These are phyloP conservation scores for Desmophyllum pertusum DNA, from an alignment of 92 coral and sea anemone species.

Conservation along the genomic window DNA sequence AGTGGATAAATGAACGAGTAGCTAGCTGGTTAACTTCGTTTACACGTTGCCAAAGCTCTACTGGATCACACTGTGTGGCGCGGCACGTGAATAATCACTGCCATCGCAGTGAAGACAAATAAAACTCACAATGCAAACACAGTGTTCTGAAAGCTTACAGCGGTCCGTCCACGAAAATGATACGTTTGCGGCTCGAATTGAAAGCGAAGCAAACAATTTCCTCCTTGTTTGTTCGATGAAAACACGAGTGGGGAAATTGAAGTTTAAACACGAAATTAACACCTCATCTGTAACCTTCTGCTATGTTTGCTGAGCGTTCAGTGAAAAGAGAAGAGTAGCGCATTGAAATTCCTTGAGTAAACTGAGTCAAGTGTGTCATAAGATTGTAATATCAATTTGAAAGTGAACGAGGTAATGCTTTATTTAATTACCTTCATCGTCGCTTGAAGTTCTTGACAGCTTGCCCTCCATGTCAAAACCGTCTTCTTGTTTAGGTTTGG, in stretches of 20 bases:
- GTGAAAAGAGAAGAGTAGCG: slow-evolving; percentile 43
- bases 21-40: neutral
- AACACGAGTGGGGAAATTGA: slow-evolving; percentile 4
- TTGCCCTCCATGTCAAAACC: slow-evolving; percentile 11
- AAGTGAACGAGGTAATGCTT: slow-evolving; percentile 29
- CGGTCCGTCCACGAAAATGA: slow-evolving; percentile 8
- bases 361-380: slow-evolving; percentile 63
- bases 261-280: slow-evolving; percentile 69
- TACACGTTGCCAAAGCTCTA: neutral
- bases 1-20: slow-evolving; percentile 3
- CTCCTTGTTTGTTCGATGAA: slow-evolving; percentile 5
- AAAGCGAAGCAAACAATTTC: slow-evolving; percentile 26
- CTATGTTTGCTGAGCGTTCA: slow-evolving; percentile 52
- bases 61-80: too few relatives aligned
- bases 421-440: slow-evolving; percentile 56
- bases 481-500: slow-evolving; percentile 40
- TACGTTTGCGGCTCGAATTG: neutral
- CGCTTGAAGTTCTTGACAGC: slow-evolving; percentile 37
- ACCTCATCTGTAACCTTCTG: slow-evolving; percentile 37
- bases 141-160: slow-evolving; percentile 5
- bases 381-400: slow-evolving; percentile 53
- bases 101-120: neutral
- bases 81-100: neutral
- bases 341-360: slow-evolving; percentile 68
- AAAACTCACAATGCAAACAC: slow-evolving; percentile 1